These are phyloP conservation scores for Odontocerum albicorne DNA, from an alignment of 2,888 invertebrate species.

Conservation along the genomic window DNA sequence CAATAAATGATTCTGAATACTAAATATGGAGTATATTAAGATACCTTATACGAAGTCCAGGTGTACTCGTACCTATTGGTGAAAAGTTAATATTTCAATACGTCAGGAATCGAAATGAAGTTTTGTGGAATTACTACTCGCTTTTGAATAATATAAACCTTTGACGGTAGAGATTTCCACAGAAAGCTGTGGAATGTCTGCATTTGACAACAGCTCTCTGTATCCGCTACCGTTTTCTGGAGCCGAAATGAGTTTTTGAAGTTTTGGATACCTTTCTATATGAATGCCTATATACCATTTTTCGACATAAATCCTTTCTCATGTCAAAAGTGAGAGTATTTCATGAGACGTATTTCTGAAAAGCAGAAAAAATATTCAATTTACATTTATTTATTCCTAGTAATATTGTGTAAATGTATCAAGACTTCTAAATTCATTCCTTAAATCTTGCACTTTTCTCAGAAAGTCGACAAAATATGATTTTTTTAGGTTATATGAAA, in stretches of 20 bases:
- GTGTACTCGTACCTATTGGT: too few species aligned
- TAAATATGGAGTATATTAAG: too few species aligned
- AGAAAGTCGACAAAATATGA: too few species aligned
- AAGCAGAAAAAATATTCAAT: too few species aligned
- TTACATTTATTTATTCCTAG: too few species aligned
- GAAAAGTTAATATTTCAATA: slow-evolving; percentile 25
- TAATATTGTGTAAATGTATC: too few species aligned
- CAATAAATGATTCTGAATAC: too few species aligned
- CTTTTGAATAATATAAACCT: slow-evolving; percentile 12
- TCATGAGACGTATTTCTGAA: too few species aligned
- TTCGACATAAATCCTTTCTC: slow-evolving; percentile 2
- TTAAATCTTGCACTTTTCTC: too few species aligned
- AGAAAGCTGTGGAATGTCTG: slow-evolving; percentile 16
- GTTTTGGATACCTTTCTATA: slow-evolving; percentile 26
- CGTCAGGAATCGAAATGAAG: slow-evolving; percentile 29
- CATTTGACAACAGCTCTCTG: slow-evolving; percentile 30
- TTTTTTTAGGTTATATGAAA: too few species aligned
- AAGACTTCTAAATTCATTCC: too few species aligned
- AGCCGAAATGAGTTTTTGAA: slow-evolving; percentile 32
- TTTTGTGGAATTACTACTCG: slow-evolving; percentile 26
- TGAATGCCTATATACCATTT: slow-evolving; percentile 9
- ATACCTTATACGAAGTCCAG: too few species aligned
- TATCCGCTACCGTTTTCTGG: slow-evolving; percentile 31
- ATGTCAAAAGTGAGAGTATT: slow-evolving; percentile 16
- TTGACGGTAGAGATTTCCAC: slow-evolving; percentile 2